These are phyloP conservation scores for Apodemia mormo DNA, from an alignment of 2,888 invertebrate genomes.

Conservation along the genomic window DNA sequence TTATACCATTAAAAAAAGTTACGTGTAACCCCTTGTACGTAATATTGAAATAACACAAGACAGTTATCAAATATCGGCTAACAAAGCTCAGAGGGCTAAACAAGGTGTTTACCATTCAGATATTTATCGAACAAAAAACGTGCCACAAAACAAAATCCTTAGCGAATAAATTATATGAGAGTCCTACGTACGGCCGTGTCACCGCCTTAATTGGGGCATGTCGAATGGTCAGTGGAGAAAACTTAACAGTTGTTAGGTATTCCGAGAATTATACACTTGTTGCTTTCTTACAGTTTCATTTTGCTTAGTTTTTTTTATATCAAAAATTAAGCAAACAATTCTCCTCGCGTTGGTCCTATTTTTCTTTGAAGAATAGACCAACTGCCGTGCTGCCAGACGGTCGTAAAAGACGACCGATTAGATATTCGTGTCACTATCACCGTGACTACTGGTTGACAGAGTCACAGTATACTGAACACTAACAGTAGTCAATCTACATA, in stretches of 20 bases:
- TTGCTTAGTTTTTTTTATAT: conserved; percentile 32
- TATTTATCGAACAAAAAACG: conserved; percentile 67
- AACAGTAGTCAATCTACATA: too few relatives aligned
- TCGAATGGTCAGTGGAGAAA: conserved; percentile 68
- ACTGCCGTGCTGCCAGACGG: too few relatives aligned
- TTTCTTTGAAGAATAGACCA: too few relatives aligned
- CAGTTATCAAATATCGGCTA: conserved; percentile 49
- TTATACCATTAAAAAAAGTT: too few relatives aligned
- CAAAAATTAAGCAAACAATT: too few relatives aligned
- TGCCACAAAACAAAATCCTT: conserved; percentile 64
- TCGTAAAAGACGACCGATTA: too few relatives aligned
- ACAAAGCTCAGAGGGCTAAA: conserved; percentile 64
- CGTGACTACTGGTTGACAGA: too few relatives aligned
- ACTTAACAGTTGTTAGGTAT: conserved; percentile 79
- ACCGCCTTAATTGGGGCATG: conserved; percentile 77
- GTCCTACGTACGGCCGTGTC: conserved; percentile 49
- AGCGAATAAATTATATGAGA: conserved; percentile 77
- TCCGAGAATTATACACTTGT: conserved; percentile 78
- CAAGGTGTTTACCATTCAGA: conserved; percentile 79
- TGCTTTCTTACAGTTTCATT: conserved; percentile 33
- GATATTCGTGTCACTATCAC: too few relatives aligned
- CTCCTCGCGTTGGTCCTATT: too few relatives aligned
- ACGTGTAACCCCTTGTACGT: too few relatives aligned
- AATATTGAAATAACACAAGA: not conserved
- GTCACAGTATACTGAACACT: too few relatives aligned